Percentiles rank a stretch among this genome's conserved stretches.
Evolutionary conservation across 2,797 vertebrate genomes (phyloP).

Genomic region (Thalassophryne amazonica): DNA sequence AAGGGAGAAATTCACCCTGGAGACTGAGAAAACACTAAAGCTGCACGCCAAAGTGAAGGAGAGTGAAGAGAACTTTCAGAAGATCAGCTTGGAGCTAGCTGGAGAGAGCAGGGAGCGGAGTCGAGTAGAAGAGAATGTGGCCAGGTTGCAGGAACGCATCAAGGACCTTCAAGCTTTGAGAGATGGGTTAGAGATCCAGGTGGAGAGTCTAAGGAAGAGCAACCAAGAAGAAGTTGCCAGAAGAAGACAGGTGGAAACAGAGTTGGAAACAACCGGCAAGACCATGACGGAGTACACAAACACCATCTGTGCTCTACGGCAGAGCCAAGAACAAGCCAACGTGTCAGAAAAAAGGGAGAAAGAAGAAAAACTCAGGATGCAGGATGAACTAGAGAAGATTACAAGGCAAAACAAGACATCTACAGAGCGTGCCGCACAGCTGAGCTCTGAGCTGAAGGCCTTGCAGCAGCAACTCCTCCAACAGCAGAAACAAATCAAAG

Average conservation of each 20-base stretch:
- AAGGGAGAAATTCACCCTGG: too few relatives aligned
- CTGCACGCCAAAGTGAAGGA: too few relatives aligned
- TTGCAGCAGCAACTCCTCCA: slow-evolving; percentile 84
- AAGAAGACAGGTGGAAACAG: slow-evolving; percentile 79
- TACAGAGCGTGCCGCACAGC: slow-evolving; percentile 67
- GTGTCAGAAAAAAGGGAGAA: slow-evolving; percentile 76
- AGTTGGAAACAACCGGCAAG: slow-evolving; percentile 79
- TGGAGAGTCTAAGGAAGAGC: slow-evolving; percentile 74
- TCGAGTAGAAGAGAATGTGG: slow-evolving; percentile 77
- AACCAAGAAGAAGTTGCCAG: slow-evolving; percentile 77
- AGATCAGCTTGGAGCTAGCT: slow-evolving; percentile 79
- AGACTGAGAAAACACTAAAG: slow-evolving; percentile 82
- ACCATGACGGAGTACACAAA: slow-evolving; percentile 78
- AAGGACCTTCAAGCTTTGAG: slow-evolving; percentile 82
- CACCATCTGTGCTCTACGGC: slow-evolving; percentile 81
- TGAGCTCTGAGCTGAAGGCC: slow-evolving; percentile 80
- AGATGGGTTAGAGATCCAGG: slow-evolving; percentile 78
- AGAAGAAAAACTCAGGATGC: slow-evolving; percentile 79
- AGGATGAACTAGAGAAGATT: slow-evolving; percentile 82
- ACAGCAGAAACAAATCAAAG: slow-evolving; percentile 84
- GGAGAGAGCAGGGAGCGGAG: slow-evolving; percentile 76
- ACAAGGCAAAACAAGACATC: slow-evolving; percentile 82
- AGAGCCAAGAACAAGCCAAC: slow-evolving; percentile 82
- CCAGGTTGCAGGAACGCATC: slow-evolving; percentile 73
- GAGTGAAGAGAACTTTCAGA: slow-evolving; percentile 81